Conservation (phyloP, 1,140 invertebrate species). For the Oryctes rhinoceros region DNA sequence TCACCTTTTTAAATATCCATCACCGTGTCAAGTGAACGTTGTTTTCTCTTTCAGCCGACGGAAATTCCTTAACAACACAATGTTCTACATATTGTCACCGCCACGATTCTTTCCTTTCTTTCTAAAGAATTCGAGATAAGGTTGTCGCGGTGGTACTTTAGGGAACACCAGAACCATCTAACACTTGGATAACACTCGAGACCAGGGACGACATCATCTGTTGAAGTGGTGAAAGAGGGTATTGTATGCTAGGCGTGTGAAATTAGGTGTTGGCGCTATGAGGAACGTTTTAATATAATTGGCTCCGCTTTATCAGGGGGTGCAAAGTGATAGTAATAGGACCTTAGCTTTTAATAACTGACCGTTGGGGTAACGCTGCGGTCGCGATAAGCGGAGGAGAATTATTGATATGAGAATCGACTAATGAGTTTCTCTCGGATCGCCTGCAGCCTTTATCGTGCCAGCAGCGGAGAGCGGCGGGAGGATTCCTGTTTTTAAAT, state of each 20-base stretch:
- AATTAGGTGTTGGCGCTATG: not conserved
- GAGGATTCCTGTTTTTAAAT: not conserved
- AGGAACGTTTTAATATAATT: slow-evolving; percentile 19
- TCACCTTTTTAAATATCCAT: slow-evolving; percentile 4
- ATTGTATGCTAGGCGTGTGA: not conserved
- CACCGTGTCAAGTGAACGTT: not conserved
- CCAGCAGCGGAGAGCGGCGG: not conserved
- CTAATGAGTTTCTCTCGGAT: slow-evolving; percentile 18
- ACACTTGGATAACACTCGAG: not conserved
- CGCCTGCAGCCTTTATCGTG: not conserved
- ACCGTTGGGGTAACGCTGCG: slow-evolving; percentile 11
- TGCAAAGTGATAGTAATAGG: slow-evolving; percentile 5
- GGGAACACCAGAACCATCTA: not conserved
- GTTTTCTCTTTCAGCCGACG: not conserved
- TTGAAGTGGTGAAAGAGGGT: not conserved
- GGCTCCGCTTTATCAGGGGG: slow-evolving; percentile 1
- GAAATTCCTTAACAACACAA: not conserved
- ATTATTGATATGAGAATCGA: slow-evolving; percentile 15
- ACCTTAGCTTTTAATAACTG: not conserved
- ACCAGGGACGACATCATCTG: not conserved
- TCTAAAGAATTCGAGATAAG: slow-evolving; percentile 1
- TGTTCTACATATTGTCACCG: slow-evolving; percentile 2
- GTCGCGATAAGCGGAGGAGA: not conserved
- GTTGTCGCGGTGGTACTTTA: not conserved
- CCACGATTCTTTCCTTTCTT: not conserved